These are phyloP conservation scores for Linepithema humile DNA, from an alignment of 1,140 invertebrate genomes.

Conservation along the genomic window DNA sequence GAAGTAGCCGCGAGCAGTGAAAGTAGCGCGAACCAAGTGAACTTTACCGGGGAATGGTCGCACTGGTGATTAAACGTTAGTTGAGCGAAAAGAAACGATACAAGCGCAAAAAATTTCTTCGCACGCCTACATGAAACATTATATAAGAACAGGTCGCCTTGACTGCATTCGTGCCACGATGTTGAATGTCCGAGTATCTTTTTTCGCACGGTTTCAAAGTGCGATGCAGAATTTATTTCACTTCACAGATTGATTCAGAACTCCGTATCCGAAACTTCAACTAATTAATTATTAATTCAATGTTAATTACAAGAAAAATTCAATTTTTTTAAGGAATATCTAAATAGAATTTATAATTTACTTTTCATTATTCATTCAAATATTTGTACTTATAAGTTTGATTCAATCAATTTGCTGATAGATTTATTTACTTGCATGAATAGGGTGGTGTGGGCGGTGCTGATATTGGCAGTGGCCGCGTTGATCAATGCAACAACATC, in stretches of 20 bases:
- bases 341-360: too few species aligned
- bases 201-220: neutral
- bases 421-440: too few species aligned
- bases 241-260: neutral
- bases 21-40: slow-evolving; percentile 69
- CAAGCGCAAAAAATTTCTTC: slow-evolving; percentile 51
- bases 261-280: neutral
- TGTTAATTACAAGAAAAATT: neutral
- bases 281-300: neutral
- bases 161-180: neutral
- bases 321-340: too few species aligned
- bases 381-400: too few species aligned
- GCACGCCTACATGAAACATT: slow-evolving; percentile 44
- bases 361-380: neutral
- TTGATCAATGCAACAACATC: slow-evolving; percentile 75
- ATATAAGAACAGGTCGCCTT: slow-evolving; percentile 44
- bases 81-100: slow-evolving; percentile 40
- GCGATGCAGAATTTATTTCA: neutral
- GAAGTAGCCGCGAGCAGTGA: slow-evolving; percentile 73
- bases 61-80: slow-evolving; percentile 49
- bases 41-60: slow-evolving; percentile 73
- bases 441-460: slow-evolving; percentile 81
- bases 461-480: slow-evolving; percentile 73
- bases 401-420: too few species aligned
- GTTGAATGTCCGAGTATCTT: neutral